phyloP scores from a whole-genome alignment of 2,113 vertebrate genomes.

The Nothocercus nigrocapillus region DNA sequence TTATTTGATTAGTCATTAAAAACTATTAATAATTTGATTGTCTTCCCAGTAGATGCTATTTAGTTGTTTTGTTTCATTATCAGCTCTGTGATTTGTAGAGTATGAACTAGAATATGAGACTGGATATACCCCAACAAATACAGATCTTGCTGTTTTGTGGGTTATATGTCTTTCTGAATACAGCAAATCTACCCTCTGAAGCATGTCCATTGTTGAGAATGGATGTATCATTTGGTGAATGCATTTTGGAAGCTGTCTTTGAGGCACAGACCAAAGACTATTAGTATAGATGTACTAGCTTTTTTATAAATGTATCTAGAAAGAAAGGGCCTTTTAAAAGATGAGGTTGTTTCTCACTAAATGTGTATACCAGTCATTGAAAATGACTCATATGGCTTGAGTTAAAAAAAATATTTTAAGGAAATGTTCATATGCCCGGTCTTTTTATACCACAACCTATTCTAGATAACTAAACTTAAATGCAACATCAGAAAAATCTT shows the following conservation, averaged over 20 bases:
- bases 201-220: conserved; percentile 6
- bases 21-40: neutral
- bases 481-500: neutral
- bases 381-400: conserved; percentile 57
- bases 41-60: neutral
- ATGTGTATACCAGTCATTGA: conserved; percentile 63
- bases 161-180: neutral
- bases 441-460: conserved; percentile 1
- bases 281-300: no score
- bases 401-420: neutral
- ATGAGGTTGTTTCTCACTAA: conserved; percentile 43
- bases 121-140: neutral
- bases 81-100: neutral
- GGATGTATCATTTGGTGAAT: neutral
- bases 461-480: neutral
- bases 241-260: conserved; percentile 7
- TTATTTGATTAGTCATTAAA: neutral
- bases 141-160: neutral
- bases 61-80: neutral
- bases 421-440: neutral
- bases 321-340: conserved; percentile 34
- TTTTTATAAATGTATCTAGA: neutral
- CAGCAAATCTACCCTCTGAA: neutral
- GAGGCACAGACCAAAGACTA: conserved; percentile 25
- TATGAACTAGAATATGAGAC: neutral